phyloP scores from a whole-genome alignment of 37 sponge, comb jelly and placozoan species.

The Eunapius fragilis region DNA sequence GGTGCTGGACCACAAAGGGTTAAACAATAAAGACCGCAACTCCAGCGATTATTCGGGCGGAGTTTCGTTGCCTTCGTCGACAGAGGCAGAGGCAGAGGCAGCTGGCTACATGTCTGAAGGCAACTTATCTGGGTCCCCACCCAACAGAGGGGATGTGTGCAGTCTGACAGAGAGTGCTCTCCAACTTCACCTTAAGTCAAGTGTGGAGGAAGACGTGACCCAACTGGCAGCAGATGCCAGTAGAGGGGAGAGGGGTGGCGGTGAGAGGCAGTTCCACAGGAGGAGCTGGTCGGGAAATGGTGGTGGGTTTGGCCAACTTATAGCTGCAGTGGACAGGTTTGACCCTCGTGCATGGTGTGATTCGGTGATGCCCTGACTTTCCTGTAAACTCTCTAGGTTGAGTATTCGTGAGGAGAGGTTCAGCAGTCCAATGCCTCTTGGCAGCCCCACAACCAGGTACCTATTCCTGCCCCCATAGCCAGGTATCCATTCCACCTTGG shows the following conservation, averaged over 20 bases:
- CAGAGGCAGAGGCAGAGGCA: background rate
- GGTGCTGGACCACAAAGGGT: background rate
- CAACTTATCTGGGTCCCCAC: background rate
- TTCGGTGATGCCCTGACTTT: background rate
- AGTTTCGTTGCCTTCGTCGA: background rate
- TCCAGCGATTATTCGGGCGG: background rate
- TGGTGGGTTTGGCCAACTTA: background rate
- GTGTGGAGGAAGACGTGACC: background rate
- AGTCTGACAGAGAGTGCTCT: conserved; percentile 10
- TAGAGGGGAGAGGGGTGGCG: background rate
- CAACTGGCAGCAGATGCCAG: background rate
- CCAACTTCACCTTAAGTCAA: background rate
- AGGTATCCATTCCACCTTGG: background rate
- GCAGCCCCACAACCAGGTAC: background rate
- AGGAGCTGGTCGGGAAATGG: background rate
- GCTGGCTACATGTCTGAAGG: background rate
- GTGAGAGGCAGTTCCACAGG: background rate
- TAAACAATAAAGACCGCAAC: background rate
- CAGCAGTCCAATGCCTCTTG: background rate
- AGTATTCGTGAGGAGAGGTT: background rate
- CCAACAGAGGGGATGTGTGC: background rate
- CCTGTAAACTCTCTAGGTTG: background rate
- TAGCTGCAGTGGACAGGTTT: background rate
- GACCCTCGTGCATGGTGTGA: background rate
- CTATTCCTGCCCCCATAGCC: background rate